Base-by-base conservation (phyloP, 2,797 vertebrate species). In the Momotus momota region DNA sequence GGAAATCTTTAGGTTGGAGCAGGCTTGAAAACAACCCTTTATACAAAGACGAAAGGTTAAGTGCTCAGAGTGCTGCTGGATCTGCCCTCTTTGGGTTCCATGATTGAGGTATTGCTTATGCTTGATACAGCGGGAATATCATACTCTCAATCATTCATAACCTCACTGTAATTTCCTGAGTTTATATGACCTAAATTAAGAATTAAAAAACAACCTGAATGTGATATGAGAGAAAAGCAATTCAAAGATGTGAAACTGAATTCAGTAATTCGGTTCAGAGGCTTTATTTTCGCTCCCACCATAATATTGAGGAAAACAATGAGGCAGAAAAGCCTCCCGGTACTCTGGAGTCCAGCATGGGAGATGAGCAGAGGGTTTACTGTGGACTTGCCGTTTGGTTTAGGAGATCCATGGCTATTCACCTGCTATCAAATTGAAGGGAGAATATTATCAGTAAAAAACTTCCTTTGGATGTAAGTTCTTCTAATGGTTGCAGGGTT, bases 21-120 rank as follows among this genome's bases (percentile, higher is more conserved):
- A 91, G 66, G 27, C 35, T 65, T 72, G 72, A 73, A 93, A 95
- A 29, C 21, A 80, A 89, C 86, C 27, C 40, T 69, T 51, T 85
- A 55, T 25, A 12, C 33, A 62, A 79, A 87, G 10, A 15, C 23
- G 77, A 95, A 89, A 64, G n/a, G 14, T 26, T 86, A 15, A 20
- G 20, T 51, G 26, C 22, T 62, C 84, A 38, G 41, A 67, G 23
- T 33, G 49, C 62, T 83, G 21, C 49, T 77, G n/a, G 6, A 43
- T 91, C 35, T 87, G 31, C 72, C 7, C 15, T 46, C 25, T 72
- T 58, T 64, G 43, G 4, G 23, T 81, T 88, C 52, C 90, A 0
- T 75, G 57, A 70, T 70, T 73, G 41, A 71, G 17, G 14, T 94
- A 26, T 61, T 87, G 21, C 43, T 87, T 78, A 48, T 51, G 66